Percentiles rank a stretch among this genome's conserved stretches.
Conservation (phyloP, 2,113 vertebrate species). For the Archocentrus centrarchus region DNA sequence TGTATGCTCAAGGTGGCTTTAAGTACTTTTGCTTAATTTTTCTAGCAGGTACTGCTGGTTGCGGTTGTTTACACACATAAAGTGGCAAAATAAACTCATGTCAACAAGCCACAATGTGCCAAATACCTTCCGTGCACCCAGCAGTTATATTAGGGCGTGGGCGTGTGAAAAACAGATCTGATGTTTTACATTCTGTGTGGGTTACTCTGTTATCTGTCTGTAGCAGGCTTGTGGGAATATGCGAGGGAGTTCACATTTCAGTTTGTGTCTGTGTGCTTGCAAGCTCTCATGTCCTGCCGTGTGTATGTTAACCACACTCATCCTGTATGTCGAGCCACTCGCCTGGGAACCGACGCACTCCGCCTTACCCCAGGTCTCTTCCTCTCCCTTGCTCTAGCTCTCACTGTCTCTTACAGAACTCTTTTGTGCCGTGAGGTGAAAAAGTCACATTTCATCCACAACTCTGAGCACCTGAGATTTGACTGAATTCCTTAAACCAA, state of each 20-base stretch:
- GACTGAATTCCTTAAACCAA: slow-evolving; percentile 26
- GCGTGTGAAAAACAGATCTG: slow-evolving; percentile 67
- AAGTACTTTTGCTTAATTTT: neutral
- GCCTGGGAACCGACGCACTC: slow-evolving; percentile 72
- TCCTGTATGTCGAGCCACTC: slow-evolving; percentile 81
- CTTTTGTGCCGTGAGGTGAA: slow-evolving; percentile 37
- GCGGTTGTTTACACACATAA: neutral
- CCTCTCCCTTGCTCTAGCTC: slow-evolving; percentile 10
- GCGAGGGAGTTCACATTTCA: slow-evolving; percentile 47
- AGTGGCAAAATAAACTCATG: neutral
- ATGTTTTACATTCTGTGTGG: slow-evolving; percentile 64
- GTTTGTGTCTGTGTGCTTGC: slow-evolving; percentile 26
- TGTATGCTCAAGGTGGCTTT: neutral
- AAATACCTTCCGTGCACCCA: slow-evolving; percentile 20
- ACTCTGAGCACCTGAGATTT: slow-evolving; percentile 25
- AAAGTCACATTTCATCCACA: slow-evolving; percentile 34
- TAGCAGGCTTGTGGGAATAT: slow-evolving; percentile 53
- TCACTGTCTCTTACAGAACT: neutral
- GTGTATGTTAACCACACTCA: slow-evolving; percentile 74
- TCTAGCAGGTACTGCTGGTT: too few relatives aligned
- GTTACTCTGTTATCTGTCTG: slow-evolving; percentile 58
- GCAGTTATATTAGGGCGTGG: slow-evolving; percentile 45
- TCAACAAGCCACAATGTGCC: slow-evolving; percentile 27
- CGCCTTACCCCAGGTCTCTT: slow-evolving; percentile 7
- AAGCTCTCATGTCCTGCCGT: slow-evolving; percentile 41